A percentile compares a stretch with the other conserved stretches of the same genome.
Conservation (phyloP, 2,113 vertebrate species). For the Pelecanoides urinatrix region DNA sequence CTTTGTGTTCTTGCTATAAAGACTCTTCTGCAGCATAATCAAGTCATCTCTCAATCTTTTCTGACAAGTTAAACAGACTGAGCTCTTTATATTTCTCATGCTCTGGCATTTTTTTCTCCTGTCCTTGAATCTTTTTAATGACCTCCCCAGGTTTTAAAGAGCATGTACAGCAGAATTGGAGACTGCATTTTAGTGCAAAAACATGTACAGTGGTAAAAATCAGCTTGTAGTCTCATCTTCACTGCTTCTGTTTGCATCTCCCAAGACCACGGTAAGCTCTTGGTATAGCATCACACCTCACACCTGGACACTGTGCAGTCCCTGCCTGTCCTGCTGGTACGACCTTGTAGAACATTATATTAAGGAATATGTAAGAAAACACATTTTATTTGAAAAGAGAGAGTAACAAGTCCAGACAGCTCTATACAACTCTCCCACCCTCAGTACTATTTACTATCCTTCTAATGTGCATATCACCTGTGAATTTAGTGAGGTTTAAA, state of each 20-base stretch:
- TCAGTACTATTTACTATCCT: background rate
- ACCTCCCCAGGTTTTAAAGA: background rate
- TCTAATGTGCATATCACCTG: accelerated
- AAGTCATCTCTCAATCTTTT: constrained; percentile 1
- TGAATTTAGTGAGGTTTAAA: background rate
- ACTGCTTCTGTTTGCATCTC: background rate
- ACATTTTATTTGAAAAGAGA: background rate
- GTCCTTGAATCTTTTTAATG: background rate
- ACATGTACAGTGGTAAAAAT: background rate
- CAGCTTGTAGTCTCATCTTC: background rate
- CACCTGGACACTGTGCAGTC: accelerated
- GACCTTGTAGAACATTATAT: background rate
- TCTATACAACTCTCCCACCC: background rate
- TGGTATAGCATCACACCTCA: background rate
- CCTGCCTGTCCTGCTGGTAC: background rate
- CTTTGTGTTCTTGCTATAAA: background rate
- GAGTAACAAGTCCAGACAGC: background rate
- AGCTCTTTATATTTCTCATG: background rate
- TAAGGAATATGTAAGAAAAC: background rate
- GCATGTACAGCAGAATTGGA: background rate
- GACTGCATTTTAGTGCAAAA: background rate
- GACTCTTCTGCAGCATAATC: background rate
- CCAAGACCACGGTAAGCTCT: background rate
- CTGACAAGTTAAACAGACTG: constrained; percentile 9
- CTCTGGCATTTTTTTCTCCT: background rate